These are phyloP conservation scores for Seira musarum DNA, from an alignment of 2,888 invertebrate genomes.

Conservation along the genomic window DNA sequence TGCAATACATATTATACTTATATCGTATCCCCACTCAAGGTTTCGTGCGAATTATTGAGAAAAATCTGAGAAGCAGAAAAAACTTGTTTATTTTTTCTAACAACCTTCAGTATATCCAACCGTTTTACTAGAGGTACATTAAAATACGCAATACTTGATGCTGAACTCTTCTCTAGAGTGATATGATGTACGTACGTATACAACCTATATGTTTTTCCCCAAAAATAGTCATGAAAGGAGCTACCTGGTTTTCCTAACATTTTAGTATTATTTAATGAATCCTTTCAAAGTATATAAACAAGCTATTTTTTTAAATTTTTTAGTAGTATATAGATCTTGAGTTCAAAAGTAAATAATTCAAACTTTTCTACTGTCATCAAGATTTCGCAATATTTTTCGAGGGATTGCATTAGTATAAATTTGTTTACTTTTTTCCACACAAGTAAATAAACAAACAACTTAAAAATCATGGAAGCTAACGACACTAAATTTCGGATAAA, in stretches of 20 bases:
- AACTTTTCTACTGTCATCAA: neutral
- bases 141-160: too few relatives aligned
- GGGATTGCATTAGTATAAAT: neutral
- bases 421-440: neutral
- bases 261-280: neutral
- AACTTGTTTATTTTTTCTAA: conserved; percentile 4
- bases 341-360: neutral
- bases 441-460: too few relatives aligned
- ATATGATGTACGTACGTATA: too few relatives aligned
- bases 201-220: too few relatives aligned
- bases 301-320: neutral
- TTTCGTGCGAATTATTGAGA: neutral
- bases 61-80: conserved; percentile 3
- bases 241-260: neutral
- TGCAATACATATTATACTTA: too few relatives aligned
- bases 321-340: neutral
- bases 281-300: neutral
- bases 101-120: neutral
- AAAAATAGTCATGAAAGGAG: too few relatives aligned
- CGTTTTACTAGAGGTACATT: neutral
- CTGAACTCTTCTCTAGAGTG: too few relatives aligned
- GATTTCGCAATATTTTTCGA: conserved; percentile 1
- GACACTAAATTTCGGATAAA: too few relatives aligned
- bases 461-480: too few relatives aligned
- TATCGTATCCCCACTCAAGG: too few relatives aligned